Base-by-base conservation (phyloP, 2,113 vertebrate species). In the Scatophagus argus region DNA sequence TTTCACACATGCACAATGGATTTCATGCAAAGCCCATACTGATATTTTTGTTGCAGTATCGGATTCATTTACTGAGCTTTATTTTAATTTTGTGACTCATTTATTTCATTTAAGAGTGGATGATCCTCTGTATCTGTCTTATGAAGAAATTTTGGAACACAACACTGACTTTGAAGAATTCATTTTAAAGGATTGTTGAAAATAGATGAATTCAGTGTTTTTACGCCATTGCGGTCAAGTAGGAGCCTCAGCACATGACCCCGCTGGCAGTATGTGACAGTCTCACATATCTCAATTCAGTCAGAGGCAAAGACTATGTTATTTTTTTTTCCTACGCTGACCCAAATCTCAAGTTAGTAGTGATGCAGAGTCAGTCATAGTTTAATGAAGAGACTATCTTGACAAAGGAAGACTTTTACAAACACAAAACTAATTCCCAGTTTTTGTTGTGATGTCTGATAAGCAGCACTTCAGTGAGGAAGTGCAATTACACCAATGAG, bases 351-450 rank as follows among this genome's bases (percentile, higher is more conserved):
- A 11, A 3, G 14, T 9, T 32, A 2, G 29, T 8, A 5, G 10
- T 9, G 11, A 58, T 9, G 34, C 34, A 14, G 31, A 76, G 52
- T 36, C 34, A 65, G 9, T 66, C 9, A 2, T 1, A 43, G 21
- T 21, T 21, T 49, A 19, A 66, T 49, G 52, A 58, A 1, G 1
- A n/a, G 29, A 74, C 32, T 29, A 49, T 71, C 17, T 9, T 25
- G 0, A 39, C 21, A 73, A 38, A 38, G 29, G 32, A 34, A 34
- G 31, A n/a, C 21, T 47, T 81, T 25, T 32, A 23, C 64, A 79
- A 78, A 85, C 44, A 38, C 9, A 56, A 46, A 41, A 38, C 55
- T 47, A 34, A 34, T 39, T 62, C 36, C 63, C 65, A n/a, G 25
- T 62, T 59, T 36, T 44, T 39, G 29, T 23, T 31, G 38, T 49